These are phyloP conservation scores for Thalassophryne amazonica DNA, from an alignment of 2,797 vertebrate genomes.

Conservation along the genomic window DNA sequence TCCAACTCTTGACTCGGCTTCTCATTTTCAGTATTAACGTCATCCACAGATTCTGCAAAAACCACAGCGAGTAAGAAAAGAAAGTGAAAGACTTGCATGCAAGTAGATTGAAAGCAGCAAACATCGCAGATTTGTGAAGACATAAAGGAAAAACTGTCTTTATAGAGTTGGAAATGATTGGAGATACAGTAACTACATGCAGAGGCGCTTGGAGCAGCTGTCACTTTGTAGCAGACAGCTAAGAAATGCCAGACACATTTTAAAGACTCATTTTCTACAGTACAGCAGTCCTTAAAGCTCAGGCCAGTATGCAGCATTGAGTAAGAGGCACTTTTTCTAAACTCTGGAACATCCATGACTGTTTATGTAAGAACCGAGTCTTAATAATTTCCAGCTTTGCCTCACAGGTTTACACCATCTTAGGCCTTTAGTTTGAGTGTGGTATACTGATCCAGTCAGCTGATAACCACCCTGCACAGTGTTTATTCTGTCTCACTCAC, in stretches of 20 bases:
- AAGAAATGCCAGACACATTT: constrained; percentile 47
- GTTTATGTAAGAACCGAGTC: constrained; percentile 26
- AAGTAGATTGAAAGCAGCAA: constrained; percentile 15
- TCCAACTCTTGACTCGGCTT: no score
- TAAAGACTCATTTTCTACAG: constrained; percentile 28
- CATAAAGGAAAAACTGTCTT: background rate
- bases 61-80: no score
- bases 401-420: constrained; percentile 9
- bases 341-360: constrained; percentile 12
- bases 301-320: constrained; percentile 27
- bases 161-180: constrained; percentile 1
- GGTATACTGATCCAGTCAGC: background rate
- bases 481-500: constrained; percentile 7
- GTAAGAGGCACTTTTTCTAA: constrained; percentile 17
- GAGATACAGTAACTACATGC: constrained; percentile 8
- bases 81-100: background rate
- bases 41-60: no score
- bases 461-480: background rate
- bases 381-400: constrained; percentile 27
- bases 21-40: no score
- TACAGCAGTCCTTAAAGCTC: constrained; percentile 17
- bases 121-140: background rate
- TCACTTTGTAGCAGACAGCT: constrained; percentile 24
- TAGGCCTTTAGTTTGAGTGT: background rate
- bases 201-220: background rate